phyloP scores from a whole-genome alignment of 2,113 vertebrate species.

The Gila orcuttii region DNA sequence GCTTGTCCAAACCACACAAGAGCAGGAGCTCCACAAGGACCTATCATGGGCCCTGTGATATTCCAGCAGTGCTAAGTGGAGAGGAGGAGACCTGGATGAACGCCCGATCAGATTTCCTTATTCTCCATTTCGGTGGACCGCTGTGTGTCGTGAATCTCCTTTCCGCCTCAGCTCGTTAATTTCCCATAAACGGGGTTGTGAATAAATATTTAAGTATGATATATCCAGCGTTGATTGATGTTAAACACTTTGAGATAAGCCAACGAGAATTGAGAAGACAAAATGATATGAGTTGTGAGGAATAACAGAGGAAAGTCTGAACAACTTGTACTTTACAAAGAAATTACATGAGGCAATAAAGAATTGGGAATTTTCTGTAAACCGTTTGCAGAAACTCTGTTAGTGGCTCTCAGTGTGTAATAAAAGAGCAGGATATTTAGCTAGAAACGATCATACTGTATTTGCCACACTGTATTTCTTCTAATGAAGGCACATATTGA shows the following conservation, averaged over 20 bases:
- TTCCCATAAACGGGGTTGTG: conserved; percentile 26
- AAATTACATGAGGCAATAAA: conserved; percentile 17
- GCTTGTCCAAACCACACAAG: conserved; percentile 79
- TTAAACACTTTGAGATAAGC: conserved; percentile 13
- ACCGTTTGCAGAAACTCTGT: background rate
- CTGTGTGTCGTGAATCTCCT: conserved; percentile 37
- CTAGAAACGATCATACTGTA: background rate
- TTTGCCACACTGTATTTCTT: conserved; percentile 1
- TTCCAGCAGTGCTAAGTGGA: conserved; percentile 51
- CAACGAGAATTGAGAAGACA: background rate
- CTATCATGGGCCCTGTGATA: conserved; percentile 60
- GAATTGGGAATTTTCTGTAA: background rate
- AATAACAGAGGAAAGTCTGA: conserved; percentile 13
- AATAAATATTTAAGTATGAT: conserved; percentile 45
- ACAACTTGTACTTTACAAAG: conserved; percentile 3
- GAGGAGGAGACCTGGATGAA: conserved; percentile 43
- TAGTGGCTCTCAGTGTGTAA: background rate
- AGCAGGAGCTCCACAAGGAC: conserved; percentile 70
- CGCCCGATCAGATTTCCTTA: conserved; percentile 33
- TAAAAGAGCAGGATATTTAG: background rate
- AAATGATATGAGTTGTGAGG: conserved; percentile 14
- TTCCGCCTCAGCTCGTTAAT: conserved; percentile 42
- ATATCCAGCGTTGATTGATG: conserved; percentile 28
- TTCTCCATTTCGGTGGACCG: conserved; percentile 33
- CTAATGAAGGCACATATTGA: conserved; percentile 16